Evolutionary conservation across 2,888 invertebrate species (phyloP), one percentile per base, ranked within the genome.

Genomic region (Nomada goodeniana): DNA sequence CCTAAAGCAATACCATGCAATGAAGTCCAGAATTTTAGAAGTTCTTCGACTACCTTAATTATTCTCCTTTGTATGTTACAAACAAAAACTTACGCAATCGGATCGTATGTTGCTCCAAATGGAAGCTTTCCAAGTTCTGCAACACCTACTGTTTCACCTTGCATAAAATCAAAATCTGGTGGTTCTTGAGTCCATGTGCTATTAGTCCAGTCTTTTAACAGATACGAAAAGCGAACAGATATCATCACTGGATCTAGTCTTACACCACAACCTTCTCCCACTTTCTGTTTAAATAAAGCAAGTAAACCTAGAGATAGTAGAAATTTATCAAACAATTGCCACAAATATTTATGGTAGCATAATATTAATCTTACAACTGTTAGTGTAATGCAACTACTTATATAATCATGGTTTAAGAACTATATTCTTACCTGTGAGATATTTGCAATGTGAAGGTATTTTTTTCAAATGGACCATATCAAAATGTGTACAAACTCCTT

Each of bases 241-340:
- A 98, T 96, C 70, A 95, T 94, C 29, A 97, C 96, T 59, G 97
- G 95, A 86, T 96, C 96, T 67, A 95, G 93, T 65, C 95, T 95
- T 11, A 90, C 70, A 20, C 90, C 88, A 47, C 89, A 90, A 59
- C 91, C 89, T 79, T 92, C 91, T n/a, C 97, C 96, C 91, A 97
- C 96, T 95, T 98, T 99, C 36, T 97, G 97, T 94, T 98, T 98
- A 92, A 99, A 99, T 83, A 99, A 94, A 89, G 97, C 96, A 55
- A 98, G 94, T 67, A 99, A 95, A 3, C 96, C 96, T 90, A 69
- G 18, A 82, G 85, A 73, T 36, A 73, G 80, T 47, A 13, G 1
- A 29, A 64, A 44, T 69, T 9, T 73, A 20, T 76, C 36, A 78
- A 70, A 65, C 36, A 60, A 42, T 67, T 63, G 15, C 47, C 0